Conservation (phyloP, 1,140 invertebrate genomes). For the Scylla paramamosain region DNA sequence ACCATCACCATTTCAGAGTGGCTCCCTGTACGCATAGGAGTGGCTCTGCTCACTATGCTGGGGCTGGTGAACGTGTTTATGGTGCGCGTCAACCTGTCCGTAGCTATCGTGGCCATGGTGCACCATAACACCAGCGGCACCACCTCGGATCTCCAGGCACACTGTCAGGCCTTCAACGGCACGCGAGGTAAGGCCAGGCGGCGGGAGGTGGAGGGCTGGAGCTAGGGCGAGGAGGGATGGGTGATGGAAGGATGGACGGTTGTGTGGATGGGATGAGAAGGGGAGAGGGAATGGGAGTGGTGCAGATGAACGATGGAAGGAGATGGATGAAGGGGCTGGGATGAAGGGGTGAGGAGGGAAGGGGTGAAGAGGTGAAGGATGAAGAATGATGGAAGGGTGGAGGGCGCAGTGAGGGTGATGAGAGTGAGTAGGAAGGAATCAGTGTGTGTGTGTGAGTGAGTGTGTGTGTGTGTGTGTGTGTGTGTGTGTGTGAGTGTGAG, state of each 20-base stretch:
- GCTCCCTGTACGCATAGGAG: neutral
- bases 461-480: neutral
- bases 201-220: neutral
- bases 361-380: too few relatives aligned
- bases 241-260: neutral
- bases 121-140: neutral
- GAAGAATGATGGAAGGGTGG: too few relatives aligned
- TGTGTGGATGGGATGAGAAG: neutral
- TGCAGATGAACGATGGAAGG: too few relatives aligned
- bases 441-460: neutral
- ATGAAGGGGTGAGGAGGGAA: too few relatives aligned
- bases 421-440: neutral
- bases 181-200: neutral
- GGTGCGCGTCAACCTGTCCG: conserved; percentile 62
- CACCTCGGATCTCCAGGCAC: neutral
- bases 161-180: neutral
- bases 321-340: too few relatives aligned
- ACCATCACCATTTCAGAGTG: conserved; percentile 7
- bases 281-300: too few relatives aligned
- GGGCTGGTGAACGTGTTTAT: conserved; percentile 46
- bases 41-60: conserved; percentile 35
- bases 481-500: neutral
- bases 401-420: neutral
- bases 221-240: neutral
- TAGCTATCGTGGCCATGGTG: conserved; percentile 58